phyloP scores from a whole-genome alignment of 1,140 invertebrate species.

The Neodiprion fabricii region DNA sequence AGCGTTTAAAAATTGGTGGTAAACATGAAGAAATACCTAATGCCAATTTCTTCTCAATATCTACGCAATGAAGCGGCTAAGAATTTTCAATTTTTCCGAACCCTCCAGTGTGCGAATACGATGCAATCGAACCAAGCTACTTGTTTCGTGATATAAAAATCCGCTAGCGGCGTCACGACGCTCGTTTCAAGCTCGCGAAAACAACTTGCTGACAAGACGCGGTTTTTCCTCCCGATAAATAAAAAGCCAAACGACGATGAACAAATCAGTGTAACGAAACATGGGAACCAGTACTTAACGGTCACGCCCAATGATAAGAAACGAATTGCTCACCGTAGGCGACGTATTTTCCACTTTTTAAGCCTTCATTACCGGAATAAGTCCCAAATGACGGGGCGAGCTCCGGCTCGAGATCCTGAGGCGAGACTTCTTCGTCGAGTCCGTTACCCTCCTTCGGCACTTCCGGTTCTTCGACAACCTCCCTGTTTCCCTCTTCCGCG shows the following conservation, averaged over 20 bases:
- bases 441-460: background rate
- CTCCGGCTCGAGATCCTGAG: background rate
- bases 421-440: conserved; percentile 6
- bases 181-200: too few species aligned
- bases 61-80: too few species aligned
- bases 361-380: conserved; percentile 18
- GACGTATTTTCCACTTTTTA: conserved; percentile 47
- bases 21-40: too few species aligned
- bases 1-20: too few species aligned
- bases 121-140: too few species aligned
- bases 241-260: background rate
- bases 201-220: background rate
- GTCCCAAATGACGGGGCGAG: background rate
- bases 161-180: too few species aligned
- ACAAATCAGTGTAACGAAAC: background rate
- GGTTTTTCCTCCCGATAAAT: background rate
- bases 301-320: conserved; percentile 53
- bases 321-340: conserved; percentile 52
- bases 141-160: too few species aligned
- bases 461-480: background rate
- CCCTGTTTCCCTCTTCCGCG: conserved; percentile 27
- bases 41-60: too few species aligned
- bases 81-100: too few species aligned
- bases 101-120: too few species aligned
- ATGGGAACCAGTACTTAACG: conserved; percentile 12